Evolutionary conservation across 2,113 vertebrate genomes (phyloP).

Genomic region (Muntiacus muntjak): DNA sequence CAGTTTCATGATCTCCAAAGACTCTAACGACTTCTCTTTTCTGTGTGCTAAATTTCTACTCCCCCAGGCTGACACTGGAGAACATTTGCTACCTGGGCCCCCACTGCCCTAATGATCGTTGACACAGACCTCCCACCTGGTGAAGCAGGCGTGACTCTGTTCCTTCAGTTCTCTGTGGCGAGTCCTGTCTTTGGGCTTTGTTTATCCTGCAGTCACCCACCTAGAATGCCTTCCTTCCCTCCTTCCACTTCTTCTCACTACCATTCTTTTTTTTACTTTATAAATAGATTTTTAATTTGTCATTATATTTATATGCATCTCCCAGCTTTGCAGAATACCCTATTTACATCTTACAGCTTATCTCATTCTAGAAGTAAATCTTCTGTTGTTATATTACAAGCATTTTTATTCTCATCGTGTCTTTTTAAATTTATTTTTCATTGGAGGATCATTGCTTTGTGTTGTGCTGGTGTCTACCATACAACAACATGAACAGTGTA

Average conservation of each 20-base stretch:
- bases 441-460: not conserved
- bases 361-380: not conserved
- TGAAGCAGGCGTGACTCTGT: too few relatives aligned
- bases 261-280: not conserved
- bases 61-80: not conserved
- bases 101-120: not conserved
- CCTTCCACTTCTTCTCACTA: not conserved
- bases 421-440: not conserved
- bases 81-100: not conserved
- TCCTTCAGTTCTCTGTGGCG: not conserved
- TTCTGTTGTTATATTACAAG: not conserved
- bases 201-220: not conserved
- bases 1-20: not conserved
- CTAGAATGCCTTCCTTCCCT: not conserved
- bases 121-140: not conserved
- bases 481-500: not conserved
- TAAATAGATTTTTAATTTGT: not conserved
- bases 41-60: not conserved
- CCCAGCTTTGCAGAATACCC: not conserved
- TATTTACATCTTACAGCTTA: not conserved
- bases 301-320: not conserved
- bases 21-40: not conserved
- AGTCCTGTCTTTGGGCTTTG: not conserved
- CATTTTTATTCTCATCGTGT: slow-evolving; percentile 3
- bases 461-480: not conserved